Evolutionary conservation across 2,113 vertebrate species (phyloP), one percentile per base, ranked within the genome.

Genomic region (Junco hyemalis): DNA sequence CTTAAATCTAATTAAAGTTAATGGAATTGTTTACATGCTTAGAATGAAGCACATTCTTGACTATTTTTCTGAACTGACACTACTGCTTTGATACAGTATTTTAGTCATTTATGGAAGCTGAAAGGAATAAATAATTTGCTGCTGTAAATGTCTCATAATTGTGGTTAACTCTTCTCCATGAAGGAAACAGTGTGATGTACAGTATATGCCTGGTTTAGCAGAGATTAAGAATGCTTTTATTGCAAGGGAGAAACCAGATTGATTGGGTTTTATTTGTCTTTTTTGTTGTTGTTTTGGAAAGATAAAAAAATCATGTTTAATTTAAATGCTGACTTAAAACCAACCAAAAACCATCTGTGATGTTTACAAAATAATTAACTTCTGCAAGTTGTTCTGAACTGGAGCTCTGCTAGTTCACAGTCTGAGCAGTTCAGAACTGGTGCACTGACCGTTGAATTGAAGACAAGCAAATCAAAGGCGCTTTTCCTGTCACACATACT

Each of bases 401-500:
- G 48, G 59, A 14, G 50, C 57, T 36, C 42, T 73, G 71, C 66
- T 82, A 28, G 90, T 54, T 83, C 81, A 24, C 64, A 78, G 69
- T 57, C 88, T 48, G 56, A 73, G 71, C 74, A 35, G 91, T 53
- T 93, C 73, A 89, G 77, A 92, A 50, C 68, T 48, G 85, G 72
- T 60, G 57, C 84, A 44, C 85, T 71, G 88, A 90, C 68, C 6
- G 3, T 54, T 88, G 87, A 95, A 95, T 95, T 60, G 92, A 70
- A 95, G 85, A 93, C 92, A 93, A 92, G 82, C 60, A 92, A 96
- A 96, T 94, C 92, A 97, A 96, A 96, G 88, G 80, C 5, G 65
- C 93, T 96, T 97, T 93, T 91, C 84, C 94, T 94, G 95, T 96
- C 93, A 90, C 93, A 96, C 94, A 92, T 96, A 65, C 83, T 96